Evolutionary conservation across 2,888 invertebrate genomes (phyloP).

Genomic region (Metopia argyrocephala): DNA sequence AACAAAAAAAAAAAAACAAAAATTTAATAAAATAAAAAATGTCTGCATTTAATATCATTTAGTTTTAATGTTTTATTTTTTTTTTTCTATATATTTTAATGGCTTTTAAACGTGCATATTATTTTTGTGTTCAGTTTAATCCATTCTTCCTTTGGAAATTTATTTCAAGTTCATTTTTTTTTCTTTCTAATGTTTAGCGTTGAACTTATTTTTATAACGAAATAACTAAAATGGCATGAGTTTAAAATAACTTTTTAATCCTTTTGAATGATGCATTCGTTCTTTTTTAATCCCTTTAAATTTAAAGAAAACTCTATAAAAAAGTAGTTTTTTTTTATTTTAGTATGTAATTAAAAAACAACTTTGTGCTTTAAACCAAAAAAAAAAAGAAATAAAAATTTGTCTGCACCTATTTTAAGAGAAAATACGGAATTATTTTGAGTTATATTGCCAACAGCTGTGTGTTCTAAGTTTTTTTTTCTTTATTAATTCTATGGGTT

Average conservation of each 20-base stretch:
- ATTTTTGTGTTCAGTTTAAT: background rate
- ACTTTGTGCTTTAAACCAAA: too few relatives aligned
- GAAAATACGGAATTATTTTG: constrained; percentile 41
- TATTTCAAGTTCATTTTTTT: constrained; percentile 61
- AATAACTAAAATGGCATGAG: constrained; percentile 30
- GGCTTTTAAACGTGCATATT: constrained; percentile 42
- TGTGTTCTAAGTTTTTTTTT: too few relatives aligned
- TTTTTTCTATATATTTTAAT: constrained; percentile 37
- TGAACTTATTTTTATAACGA: constrained; percentile 48
- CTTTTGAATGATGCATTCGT: constrained; percentile 55
- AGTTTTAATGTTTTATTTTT: background rate
- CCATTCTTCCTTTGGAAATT: constrained; percentile 6
- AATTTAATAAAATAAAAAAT: constrained; percentile 9
- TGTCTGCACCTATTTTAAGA: background rate
- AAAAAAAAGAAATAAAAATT: too few relatives aligned
- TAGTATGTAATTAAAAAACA: too few relatives aligned
- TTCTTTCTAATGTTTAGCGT: background rate
- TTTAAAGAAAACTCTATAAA: constrained; percentile 33
- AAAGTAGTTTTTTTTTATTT: constrained; percentile 28
- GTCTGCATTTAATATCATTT: constrained; percentile 18
- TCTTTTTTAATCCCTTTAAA: constrained; percentile 39
- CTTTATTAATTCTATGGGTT: background rate
- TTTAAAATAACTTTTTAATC: constrained; percentile 53
- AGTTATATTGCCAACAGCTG: constrained; percentile 77
- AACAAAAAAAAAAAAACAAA: background rate